Evolutionary conservation across 1,140 invertebrate species (phyloP).

Genomic region (Luehdorfia chinensis): DNA sequence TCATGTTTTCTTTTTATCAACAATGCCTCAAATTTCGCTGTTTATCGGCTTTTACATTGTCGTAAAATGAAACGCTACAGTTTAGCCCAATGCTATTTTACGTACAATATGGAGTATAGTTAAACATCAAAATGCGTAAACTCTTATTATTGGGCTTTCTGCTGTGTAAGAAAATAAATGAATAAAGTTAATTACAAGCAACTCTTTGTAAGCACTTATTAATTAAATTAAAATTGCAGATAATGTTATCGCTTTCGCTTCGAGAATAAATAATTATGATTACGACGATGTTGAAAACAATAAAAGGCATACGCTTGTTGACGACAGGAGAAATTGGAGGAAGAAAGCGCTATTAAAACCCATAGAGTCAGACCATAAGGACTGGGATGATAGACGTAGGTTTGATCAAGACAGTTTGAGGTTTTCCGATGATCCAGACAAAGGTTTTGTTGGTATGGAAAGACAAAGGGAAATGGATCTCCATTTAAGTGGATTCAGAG

Average conservation of each 20-base stretch:
- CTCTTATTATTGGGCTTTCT: constrained; percentile 50
- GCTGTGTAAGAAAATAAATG: constrained; percentile 43
- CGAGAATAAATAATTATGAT: constrained; percentile 44
- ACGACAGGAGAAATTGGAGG: constrained; percentile 58
- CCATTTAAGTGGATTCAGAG: constrained; percentile 27
- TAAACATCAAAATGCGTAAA: constrained; percentile 43
- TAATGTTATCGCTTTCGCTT: constrained; percentile 46
- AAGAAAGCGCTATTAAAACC: constrained; percentile 52
- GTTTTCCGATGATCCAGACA: constrained; percentile 41
- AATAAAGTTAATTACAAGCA: constrained; percentile 1
- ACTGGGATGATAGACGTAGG: constrained; percentile 42
- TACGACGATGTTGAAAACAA: constrained; percentile 51
- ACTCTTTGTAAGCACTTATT: not conserved
- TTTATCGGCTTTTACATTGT: constrained; percentile 19
- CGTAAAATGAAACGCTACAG: constrained; percentile 31
- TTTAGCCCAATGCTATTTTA: constrained; percentile 24
- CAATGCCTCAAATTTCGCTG: constrained; percentile 23
- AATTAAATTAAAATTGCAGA: constrained; percentile 36
- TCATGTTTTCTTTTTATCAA: constrained; percentile 30
- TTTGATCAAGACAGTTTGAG: constrained; percentile 43
- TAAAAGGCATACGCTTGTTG: constrained; percentile 46
- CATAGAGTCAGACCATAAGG: constrained; percentile 38
- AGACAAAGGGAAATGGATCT: constrained; percentile 40
- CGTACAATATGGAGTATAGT: constrained; percentile 18
- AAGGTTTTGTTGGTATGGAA: constrained; percentile 28